Base-by-base conservation (phyloP, 2,888 invertebrate genomes). In the Drosophila putrida region DNA sequence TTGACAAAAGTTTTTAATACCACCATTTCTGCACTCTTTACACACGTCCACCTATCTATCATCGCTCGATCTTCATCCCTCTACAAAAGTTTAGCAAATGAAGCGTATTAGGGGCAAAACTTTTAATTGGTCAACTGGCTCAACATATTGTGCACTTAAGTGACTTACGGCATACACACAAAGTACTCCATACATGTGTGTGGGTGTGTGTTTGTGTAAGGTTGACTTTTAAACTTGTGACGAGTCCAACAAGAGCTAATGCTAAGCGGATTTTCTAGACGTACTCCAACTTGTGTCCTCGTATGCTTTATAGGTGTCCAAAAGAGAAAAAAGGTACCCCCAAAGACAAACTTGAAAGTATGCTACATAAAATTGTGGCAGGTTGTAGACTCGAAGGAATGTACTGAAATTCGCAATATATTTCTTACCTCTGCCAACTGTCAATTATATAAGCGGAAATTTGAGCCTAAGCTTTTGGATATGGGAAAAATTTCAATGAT, bases 71-170 rank as follows among this genome's bases (percentile, higher is more conserved):
- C 25, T 67, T 49, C 10, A 59, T 58, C 64, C 62, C 55, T 71
- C 60, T 46, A 65, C 66, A 53, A 59, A 90, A 90, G 78, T 88
- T 90, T 82, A 67, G 68, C 85, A 90, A 90, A 90, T 90, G 90
- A 87, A 87, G 88, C 90, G 85, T 89, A 89, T 89, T 88, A 88
- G 78, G 79, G 63, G 68, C 65, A 80, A 87, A 90, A 90, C 88
- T 90, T 90, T 90, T 90, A 90, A 90, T 90, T 90, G 90, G 81
- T 89, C 90, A 82, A 89, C 87, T 87, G 83, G 80, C 61, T 78
- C 68, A 72, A 80, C 90, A 88, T 89, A 83, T 89, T 87, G 81
- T 75, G 78, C 74, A 78, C 82, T 82, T 89, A 89, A 88, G 86
- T 89, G 82, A 88, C 82, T 88, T 43, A 71, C 57, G 49, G 49